Percentiles rank a stretch among this genome's conserved stretches.
These are phyloP conservation scores for Margarornis squamiger DNA, from an alignment of 2,797 vertebrate genomes.

Conservation along the genomic window DNA sequence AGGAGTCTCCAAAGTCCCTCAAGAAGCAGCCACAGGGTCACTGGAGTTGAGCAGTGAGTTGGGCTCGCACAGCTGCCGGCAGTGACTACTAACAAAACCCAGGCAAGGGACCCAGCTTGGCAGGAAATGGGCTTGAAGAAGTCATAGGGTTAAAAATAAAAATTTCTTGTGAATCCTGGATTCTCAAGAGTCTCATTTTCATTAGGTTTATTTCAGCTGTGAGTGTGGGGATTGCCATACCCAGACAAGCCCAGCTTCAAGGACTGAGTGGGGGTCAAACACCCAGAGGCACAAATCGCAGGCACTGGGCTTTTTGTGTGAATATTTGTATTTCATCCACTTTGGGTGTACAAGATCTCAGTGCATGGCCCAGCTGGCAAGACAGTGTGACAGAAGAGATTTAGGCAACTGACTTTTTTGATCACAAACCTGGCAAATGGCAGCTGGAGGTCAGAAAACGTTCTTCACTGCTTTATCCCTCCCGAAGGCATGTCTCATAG, in stretches of 20 bases:
- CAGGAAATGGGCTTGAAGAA: not conserved
- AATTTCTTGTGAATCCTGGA: too few species aligned
- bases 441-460: not conserved
- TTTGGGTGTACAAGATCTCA: not conserved
- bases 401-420: not conserved
- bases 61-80: accelerated
- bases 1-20: not conserved
- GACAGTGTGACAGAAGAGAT: not conserved
- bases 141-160: not conserved
- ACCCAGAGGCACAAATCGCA: not conserved
- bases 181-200: not conserved
- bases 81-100: not conserved
- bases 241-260: not conserved
- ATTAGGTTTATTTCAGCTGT: not conserved
- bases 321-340: not conserved
- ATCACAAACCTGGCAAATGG: not conserved
- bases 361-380: not conserved
- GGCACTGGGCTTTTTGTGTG: not conserved
- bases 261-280: not conserved
- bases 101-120: not conserved
- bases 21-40: not conserved
- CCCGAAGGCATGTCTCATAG: not conserved
- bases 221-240: not conserved
- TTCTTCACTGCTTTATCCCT: not conserved
- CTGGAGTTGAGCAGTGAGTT: not conserved